These are phyloP conservation scores for Thelaira solivaga DNA, from an alignment of 2,888 invertebrate genomes.

Conservation along the genomic window DNA sequence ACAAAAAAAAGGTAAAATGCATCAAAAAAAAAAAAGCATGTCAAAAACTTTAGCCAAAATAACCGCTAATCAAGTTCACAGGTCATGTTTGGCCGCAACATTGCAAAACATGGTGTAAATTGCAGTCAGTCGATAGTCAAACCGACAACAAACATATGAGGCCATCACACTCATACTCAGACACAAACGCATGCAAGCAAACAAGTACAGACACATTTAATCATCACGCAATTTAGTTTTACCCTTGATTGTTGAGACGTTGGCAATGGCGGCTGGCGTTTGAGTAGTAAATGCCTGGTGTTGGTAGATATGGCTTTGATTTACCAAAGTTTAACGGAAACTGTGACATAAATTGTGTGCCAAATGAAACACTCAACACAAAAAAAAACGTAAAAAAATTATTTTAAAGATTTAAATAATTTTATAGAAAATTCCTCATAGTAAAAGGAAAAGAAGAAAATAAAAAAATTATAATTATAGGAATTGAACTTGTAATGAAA, in stretches of 20 bases:
- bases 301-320: conserved; percentile 49
- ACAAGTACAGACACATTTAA: conserved; percentile 57
- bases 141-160: conserved; percentile 36
- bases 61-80: conserved; percentile 75
- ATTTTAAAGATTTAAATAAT: conserved; percentile 15
- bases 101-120: conserved; percentile 55
- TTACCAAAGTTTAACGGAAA: conserved; percentile 58
- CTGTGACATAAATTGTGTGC: conserved; percentile 54
- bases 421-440: conserved; percentile 1
- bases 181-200: conserved; percentile 1
- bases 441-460: no score
- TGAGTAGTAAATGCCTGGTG: conserved; percentile 16
- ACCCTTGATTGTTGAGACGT: conserved; percentile 47
- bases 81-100: conserved; percentile 65
- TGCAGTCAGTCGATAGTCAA: conserved; percentile 29
- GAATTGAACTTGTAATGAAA: no score
- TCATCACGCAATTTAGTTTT: conserved; percentile 51
- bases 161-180: conserved; percentile 19
- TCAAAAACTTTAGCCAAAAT: conserved; percentile 69
- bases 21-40: conserved; percentile 59
- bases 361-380: neutral
- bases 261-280: conserved; percentile 14
- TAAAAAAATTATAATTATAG: no score
- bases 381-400: neutral
- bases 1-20: conserved; percentile 47